Evolutionary conservation across 2,113 vertebrate genomes (phyloP).

Genomic region (Ascaphus truei): DNA sequence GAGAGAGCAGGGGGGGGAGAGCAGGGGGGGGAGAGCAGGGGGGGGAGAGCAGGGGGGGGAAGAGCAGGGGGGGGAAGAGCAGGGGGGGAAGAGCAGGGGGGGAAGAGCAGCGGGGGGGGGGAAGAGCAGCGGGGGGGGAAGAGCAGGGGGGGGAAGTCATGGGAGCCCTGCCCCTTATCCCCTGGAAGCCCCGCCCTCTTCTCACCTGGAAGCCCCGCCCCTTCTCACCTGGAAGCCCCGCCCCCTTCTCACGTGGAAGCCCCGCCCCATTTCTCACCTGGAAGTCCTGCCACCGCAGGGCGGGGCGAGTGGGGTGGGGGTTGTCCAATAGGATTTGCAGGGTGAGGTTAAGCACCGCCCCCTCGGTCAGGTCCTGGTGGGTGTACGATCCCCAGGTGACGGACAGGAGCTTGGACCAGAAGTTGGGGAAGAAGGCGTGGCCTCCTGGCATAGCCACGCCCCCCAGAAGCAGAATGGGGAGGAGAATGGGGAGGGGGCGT

Average conservation of each 20-base stretch:
- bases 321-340: conserved; percentile 49
- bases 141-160: too few species aligned
- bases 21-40: too few species aligned
- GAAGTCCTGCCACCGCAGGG: conserved; percentile 39
- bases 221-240: too few species aligned
- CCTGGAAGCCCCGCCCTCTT: too few species aligned
- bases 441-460: not conserved
- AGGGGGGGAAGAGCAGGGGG: too few species aligned
- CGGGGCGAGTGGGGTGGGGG: conserved; percentile 24
- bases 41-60: too few species aligned
- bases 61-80: too few species aligned
- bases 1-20: too few species aligned
- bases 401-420: conserved; percentile 72
- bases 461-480: conserved; percentile 28
- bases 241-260: too few species aligned
- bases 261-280: conserved; percentile 48
- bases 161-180: too few species aligned
- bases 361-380: conserved; percentile 78
- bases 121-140: not conserved
- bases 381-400: conserved; percentile 71
- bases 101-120: too few species aligned
- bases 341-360: conserved; percentile 68
- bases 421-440: conserved; percentile 73
- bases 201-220: too few species aligned
- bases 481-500: not conserved